Conservation (phyloP, 2,888 invertebrate genomes). For the Carpatolechia fugitivella region DNA sequence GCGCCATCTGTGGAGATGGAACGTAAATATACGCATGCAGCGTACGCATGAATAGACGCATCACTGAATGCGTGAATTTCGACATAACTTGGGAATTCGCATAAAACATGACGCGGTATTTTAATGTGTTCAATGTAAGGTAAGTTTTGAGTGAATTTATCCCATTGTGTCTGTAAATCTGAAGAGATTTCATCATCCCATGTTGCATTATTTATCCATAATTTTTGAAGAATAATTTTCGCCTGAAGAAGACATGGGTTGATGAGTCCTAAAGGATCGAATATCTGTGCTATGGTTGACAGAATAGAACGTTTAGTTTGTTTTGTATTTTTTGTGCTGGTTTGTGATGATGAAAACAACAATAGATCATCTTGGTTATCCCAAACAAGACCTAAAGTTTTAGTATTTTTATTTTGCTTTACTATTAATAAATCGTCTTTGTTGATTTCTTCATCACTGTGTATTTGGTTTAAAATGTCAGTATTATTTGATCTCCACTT, state of each 20-base stretch:
- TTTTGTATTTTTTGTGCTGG: neutral
- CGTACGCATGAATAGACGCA: conserved; percentile 13
- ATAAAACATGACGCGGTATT: conserved; percentile 9
- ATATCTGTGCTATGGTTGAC: conserved; percentile 9
- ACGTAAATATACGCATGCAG: conserved; percentile 12
- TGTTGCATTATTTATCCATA: conserved; percentile 18
- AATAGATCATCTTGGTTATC: neutral
- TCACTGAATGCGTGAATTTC: conserved; percentile 16
- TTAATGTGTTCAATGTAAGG: conserved; percentile 6
- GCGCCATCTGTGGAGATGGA: neutral
- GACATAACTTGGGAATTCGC: neutral
- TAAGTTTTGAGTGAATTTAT: conserved; percentile 2
- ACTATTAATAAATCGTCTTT: conserved; percentile 3
- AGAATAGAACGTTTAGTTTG: conserved; percentile 7
- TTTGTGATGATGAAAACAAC: neutral
- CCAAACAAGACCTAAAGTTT: conserved; percentile 25
- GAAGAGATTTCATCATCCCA: conserved; percentile 20
- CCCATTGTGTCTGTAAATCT: conserved; percentile 7
- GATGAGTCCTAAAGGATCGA: conserved; percentile 20
- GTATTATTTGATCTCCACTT: conserved; percentile 17
- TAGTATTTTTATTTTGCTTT: conserved; percentile 15
- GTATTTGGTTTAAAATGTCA: conserved; percentile 8
- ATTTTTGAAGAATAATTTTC: conserved; percentile 23
- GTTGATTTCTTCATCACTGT: neutral
- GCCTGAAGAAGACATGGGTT: conserved; percentile 18